Evolutionary conservation across 2,797 vertebrate genomes (phyloP).

Genomic region (Eulemur coronatus): DNA sequence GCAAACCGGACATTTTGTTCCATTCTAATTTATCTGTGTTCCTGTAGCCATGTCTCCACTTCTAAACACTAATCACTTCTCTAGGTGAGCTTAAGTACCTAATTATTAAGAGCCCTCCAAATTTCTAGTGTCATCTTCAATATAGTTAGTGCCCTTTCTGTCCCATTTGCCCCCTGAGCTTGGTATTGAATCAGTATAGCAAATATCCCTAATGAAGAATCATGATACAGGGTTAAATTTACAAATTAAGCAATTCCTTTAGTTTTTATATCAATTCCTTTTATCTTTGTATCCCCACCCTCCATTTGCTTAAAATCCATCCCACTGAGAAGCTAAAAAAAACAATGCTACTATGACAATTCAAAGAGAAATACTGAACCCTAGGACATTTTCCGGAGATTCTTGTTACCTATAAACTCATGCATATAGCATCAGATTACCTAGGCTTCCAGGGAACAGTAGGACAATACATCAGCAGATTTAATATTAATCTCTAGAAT

Average conservation of each 20-base stretch:
- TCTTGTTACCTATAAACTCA: constrained; percentile 79
- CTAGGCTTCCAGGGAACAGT: constrained; percentile 66
- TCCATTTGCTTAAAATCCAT: constrained; percentile 75
- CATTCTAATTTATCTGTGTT: constrained; percentile 65
- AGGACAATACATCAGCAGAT: constrained; percentile 87
- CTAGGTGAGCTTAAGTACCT: constrained; percentile 79
- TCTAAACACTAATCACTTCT: constrained; percentile 78
- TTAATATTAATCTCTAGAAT: constrained; percentile 87
- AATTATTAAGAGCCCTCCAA: constrained; percentile 80
- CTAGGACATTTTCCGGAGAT: constrained; percentile 77
- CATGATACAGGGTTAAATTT: constrained; percentile 75
- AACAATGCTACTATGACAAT: constrained; percentile 72
- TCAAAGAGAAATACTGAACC: constrained; percentile 77
- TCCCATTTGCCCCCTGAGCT: constrained; percentile 80
- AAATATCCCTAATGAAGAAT: constrained; percentile 77
- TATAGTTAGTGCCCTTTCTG: constrained; percentile 77
- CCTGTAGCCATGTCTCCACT: constrained; percentile 60
- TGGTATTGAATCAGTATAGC: constrained; percentile 71
- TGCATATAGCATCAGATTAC: constrained; percentile 78
- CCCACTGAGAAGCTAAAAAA: constrained; percentile 68
- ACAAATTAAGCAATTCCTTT: constrained; percentile 78
- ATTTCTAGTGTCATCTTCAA: constrained; percentile 80
- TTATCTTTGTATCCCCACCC: constrained; percentile 63
- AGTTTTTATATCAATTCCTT: constrained; percentile 64
- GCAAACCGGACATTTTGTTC: constrained; percentile 61